Evolutionary conservation across 2,888 invertebrate genomes (phyloP).

Genomic region (Tipula lateralis): DNA sequence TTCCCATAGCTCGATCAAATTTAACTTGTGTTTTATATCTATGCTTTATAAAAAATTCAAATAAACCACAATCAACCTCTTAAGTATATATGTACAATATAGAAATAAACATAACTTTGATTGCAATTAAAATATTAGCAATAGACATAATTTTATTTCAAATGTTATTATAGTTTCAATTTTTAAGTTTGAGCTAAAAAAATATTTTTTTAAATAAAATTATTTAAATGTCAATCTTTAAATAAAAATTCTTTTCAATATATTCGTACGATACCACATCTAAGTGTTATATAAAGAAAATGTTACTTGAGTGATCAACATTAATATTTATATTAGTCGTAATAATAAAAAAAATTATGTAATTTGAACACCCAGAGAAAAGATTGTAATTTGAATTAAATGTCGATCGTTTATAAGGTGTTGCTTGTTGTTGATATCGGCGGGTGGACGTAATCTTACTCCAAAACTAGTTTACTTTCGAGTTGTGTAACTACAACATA

Average conservation of each 20-base stretch:
- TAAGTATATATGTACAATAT: background rate
- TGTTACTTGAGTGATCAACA: background rate
- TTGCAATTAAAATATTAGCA: background rate
- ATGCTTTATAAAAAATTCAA: background rate
- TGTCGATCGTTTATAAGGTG: background rate
- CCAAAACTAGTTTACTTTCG: background rate
- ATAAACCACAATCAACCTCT: background rate
- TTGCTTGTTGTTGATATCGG: background rate
- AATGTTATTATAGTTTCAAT: background rate
- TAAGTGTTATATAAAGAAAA: background rate
- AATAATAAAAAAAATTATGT: background rate
- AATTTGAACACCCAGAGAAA: background rate
- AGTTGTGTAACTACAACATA: background rate
- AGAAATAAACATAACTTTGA: background rate
- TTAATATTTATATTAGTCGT: background rate
- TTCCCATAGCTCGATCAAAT: background rate
- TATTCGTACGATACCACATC: background rate
- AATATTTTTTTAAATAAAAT: background rate
- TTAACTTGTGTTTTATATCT: background rate
- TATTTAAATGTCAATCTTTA: constrained; percentile 1
- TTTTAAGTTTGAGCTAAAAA: background rate
- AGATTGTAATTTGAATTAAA: background rate
- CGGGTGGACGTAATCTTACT: background rate
- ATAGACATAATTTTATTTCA: background rate
- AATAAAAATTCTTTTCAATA: constrained; percentile 19